Evolutionary conservation across 2,888 invertebrate genomes (phyloP), one percentile per base, ranked within the genome.

Genomic region (Marronus borbonicus): DNA sequence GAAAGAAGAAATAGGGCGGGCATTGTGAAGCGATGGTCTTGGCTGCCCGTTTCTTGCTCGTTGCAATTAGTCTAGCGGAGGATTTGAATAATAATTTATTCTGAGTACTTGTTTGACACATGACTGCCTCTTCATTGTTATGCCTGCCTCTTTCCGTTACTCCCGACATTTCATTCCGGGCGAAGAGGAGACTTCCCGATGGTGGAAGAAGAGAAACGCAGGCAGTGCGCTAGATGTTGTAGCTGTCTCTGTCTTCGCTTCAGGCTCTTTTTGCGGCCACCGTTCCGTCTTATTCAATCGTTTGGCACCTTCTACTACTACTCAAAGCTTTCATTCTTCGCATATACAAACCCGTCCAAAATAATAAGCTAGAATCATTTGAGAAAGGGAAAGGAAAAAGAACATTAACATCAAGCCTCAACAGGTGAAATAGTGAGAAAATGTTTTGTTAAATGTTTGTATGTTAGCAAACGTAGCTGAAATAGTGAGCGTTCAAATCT

Each of bases 31-130:
- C 36, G 31, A 24, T 72, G 58, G 70, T 70, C 72, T 72, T 84
- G 81, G 84, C 84, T 84, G 84, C 85, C 85, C 85, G 83, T 85
- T 86, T 85, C 86, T 87, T 87, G 86, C 86, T 86, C 85, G 83
- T 86, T 84, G 85, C 86, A 87, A 87, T 87, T 87, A 86, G 87
- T 85, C 84, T 85, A 83, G 83, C 82, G 80, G 80, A 83, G 85
- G 85, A 87, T 87, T 86, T 86, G 85, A 85, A 86, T 86, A 85
- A 86, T 86, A 86, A 87, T 86, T 86, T 85, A 86, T 87, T 85
- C 85, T 82, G 80, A 81, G 81, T 81, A 83, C 83, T 82, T 82
- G 85, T 86, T 86, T 86, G 86, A 86, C 86, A 85, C 85, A 85
- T 85, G 83, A 84, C 83, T 85, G 84, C 82, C 83, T 81, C 81